phyloP scores from a whole-genome alignment of 2,888 invertebrate species.

The Drosophila pseudotakahashii region DNA sequence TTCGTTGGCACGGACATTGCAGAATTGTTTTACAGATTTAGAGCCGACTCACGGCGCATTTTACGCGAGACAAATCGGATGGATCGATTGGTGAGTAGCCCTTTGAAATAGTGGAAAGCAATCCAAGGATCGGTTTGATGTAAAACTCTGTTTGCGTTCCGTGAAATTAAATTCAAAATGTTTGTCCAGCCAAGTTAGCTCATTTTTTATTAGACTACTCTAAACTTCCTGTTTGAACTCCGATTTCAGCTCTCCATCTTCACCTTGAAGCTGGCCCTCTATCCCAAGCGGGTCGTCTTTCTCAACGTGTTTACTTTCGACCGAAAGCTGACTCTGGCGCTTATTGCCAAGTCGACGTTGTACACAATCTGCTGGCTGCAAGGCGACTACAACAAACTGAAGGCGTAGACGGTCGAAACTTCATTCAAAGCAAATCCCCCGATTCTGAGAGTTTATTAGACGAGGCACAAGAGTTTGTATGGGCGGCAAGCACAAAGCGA shows the following conservation, averaged over 20 bases:
- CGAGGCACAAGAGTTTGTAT: conserved; percentile 10
- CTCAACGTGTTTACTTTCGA: conserved; percentile 42
- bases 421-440: conserved; percentile 1
- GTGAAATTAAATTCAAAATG: neutral
- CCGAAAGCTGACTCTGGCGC: conserved; percentile 38
- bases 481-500: conserved; percentile 12
- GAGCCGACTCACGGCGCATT: conserved; percentile 11
- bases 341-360: conserved; percentile 35
- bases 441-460: conserved; percentile 12
- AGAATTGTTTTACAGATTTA: conserved; percentile 12
- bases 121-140: too few relatives aligned
- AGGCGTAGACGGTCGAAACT: conserved; percentile 13
- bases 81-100: conserved; percentile 27
- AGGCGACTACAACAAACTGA: conserved; percentile 37
- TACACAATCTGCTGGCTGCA: conserved; percentile 48
- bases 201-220: too few relatives aligned
- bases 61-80: conserved; percentile 13
- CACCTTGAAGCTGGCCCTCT: conserved; percentile 20
- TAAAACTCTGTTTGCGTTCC: neutral
- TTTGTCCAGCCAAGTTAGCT: neutral
- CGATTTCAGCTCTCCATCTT: conserved; percentile 29
- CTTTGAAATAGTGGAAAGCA: too few relatives aligned
- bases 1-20: conserved; percentile 34
- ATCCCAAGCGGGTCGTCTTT: conserved; percentile 31
- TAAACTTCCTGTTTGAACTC: neutral